Conservation (phyloP, 2,888 invertebrate genomes). For the Patella pellucida region DNA sequence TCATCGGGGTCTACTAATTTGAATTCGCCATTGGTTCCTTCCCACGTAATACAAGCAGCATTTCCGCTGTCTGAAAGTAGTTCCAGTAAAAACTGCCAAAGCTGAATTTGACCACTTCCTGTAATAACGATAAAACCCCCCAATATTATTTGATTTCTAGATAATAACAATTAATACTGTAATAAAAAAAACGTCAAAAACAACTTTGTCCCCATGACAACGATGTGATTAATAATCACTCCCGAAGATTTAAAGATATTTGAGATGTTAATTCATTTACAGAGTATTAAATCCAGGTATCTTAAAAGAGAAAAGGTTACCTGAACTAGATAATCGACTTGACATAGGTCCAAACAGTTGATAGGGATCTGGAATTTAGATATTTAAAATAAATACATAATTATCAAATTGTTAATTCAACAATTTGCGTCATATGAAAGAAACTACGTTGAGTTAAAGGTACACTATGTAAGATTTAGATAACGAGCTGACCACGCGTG, state of each 20-base stretch:
- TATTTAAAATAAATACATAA: neutral
- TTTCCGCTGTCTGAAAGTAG: conserved; percentile 89
- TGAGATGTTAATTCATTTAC: no score
- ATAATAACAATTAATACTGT: neutral
- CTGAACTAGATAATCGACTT: conserved; percentile 95
- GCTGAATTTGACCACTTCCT: conserved; percentile 90
- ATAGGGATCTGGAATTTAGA: conserved; percentile 86
- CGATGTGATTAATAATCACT: no score
- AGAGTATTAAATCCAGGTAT: neutral
- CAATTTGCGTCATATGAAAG: no score
- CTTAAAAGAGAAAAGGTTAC: conserved; percentile 74
- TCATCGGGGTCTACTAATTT: conserved; percentile 96
- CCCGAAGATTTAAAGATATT: no score
- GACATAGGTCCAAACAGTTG: conserved; percentile 98
- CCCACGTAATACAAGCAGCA: conserved; percentile 95
- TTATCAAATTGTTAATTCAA: no score
- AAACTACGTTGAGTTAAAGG: no score
- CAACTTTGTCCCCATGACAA: no score
- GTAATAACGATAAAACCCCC: conserved; percentile 26
- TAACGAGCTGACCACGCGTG: no score
- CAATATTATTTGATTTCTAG: neutral
- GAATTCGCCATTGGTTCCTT: conserved; percentile 95
- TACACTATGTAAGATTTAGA: no score
- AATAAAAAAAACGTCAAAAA: neutral
- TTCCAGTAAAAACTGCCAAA: conserved; percentile 98